Evolutionary conservation across 2,113 vertebrate species (phyloP).

Genomic region (Malurus elegans): DNA sequence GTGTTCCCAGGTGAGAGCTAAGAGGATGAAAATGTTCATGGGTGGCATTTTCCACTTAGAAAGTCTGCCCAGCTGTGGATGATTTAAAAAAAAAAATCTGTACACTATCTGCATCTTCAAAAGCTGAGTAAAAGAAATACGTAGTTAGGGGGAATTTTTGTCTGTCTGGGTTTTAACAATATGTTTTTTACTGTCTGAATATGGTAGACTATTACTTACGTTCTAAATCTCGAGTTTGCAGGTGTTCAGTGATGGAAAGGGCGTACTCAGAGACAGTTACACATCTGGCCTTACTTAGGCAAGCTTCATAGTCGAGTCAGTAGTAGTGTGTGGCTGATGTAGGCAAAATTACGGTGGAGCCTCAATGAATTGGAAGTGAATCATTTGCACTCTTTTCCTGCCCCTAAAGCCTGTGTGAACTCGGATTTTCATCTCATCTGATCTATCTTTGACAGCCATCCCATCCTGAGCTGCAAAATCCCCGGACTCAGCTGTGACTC

Average conservation of each 20-base stretch:
- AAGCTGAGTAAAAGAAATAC: background rate
- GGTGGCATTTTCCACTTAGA: background rate
- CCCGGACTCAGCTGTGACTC: background rate
- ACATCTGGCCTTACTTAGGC: constrained; percentile 5
- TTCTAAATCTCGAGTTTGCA: background rate
- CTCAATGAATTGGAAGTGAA: background rate
- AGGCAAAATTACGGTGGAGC: background rate
- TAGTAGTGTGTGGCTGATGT: background rate
- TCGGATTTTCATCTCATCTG: background rate
- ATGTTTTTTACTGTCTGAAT: constrained; percentile 1
- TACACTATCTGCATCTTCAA: background rate
- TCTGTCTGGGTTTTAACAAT: background rate
- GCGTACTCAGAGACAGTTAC: background rate
- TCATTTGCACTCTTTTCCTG: background rate
- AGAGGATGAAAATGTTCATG: background rate
- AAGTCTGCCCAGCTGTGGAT: background rate
- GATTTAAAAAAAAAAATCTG: background rate
- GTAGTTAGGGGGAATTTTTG: background rate
- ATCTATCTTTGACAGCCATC: background rate
- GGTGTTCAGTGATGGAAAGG: background rate
- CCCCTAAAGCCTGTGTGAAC: background rate
- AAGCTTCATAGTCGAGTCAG: background rate
- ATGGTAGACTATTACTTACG: background rate
- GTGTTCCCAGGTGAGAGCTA: background rate
- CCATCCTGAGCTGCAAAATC: background rate